Evolutionary conservation across 2,113 vertebrate genomes (phyloP).

Genomic region (Lethenteron camtschaticum): DNA sequence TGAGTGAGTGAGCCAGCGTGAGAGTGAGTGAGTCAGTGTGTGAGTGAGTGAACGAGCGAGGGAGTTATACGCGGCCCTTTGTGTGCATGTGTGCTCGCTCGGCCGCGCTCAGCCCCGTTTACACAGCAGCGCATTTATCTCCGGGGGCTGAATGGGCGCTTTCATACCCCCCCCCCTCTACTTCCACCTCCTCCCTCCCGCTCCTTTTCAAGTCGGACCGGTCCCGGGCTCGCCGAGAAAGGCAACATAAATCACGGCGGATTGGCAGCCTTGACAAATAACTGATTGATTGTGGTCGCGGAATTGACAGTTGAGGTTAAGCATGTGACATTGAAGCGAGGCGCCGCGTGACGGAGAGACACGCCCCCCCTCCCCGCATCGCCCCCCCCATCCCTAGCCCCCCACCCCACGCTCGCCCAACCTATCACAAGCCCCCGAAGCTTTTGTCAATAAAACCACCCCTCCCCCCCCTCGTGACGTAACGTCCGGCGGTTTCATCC

Average conservation of each 20-base stretch:
- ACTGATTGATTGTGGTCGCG: slow-evolving; percentile 93
- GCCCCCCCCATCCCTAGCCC: slow-evolving; percentile 14
- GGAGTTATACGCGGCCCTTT: slow-evolving; percentile 4
- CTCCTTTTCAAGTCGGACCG: slow-evolving; percentile 49
- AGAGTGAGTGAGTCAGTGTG: too few species aligned
- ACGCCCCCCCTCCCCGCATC: slow-evolving; percentile 13
- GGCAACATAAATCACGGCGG: slow-evolving; percentile 90
- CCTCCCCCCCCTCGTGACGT: slow-evolving; percentile 23
- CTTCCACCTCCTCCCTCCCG: slow-evolving; percentile 7
- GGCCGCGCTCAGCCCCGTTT: slow-evolving; percentile 17
- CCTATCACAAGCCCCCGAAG: slow-evolving; percentile 13
- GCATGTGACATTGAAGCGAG: slow-evolving; percentile 32
- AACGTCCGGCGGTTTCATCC: too few species aligned
- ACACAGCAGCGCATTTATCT: slow-evolving; percentile 24
- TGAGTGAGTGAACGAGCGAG: too few species aligned
- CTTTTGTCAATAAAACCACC: too few species aligned
- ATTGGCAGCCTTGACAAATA: slow-evolving; percentile 99
- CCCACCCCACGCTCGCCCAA: slow-evolving; percentile 13
- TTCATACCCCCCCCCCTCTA: slow-evolving; percentile 10
- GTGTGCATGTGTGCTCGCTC: slow-evolving; percentile 15
- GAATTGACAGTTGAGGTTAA: slow-evolving; percentile 94
- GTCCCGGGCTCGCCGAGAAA: slow-evolving; percentile 99
- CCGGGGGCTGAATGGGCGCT: slow-evolving; percentile 23
- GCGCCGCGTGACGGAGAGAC: background rate
- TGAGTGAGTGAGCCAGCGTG: too few species aligned